Percentiles rank a stretch among this genome's conserved stretches.
phyloP scores from a whole-genome alignment of 2,113 vertebrate species.

The Ammospiza caudacuta region DNA sequence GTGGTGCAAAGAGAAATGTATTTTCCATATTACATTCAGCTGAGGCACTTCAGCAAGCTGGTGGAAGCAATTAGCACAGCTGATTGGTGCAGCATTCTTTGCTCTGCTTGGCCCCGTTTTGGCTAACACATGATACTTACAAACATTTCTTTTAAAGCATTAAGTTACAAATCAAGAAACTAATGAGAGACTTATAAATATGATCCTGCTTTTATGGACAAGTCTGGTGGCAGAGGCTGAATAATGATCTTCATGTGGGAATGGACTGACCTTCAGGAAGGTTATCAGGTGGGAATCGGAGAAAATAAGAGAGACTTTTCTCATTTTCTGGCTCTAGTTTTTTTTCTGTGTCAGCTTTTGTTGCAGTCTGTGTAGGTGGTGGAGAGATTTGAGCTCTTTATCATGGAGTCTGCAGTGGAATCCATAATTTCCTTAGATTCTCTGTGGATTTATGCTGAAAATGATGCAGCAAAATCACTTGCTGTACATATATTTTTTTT shows the following conservation, averaged over 20 bases:
- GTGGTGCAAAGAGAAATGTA: neutral
- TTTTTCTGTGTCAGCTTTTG: neutral
- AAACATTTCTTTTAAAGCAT: neutral
- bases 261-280: neutral
- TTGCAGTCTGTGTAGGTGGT: neutral
- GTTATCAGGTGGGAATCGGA: neutral
- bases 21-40: neutral
- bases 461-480: neutral
- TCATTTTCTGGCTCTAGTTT: neutral
- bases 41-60: neutral
- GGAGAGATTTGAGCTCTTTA: neutral
- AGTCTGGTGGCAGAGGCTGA: neutral
- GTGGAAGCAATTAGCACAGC: neutral
- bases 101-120: neutral
- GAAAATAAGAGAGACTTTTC: neutral
- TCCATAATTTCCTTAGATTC: neutral
- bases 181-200: neutral
- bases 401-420: neutral
- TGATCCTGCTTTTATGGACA: neutral
- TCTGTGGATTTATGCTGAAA: neutral
- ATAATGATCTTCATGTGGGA: neutral
- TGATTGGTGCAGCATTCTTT: neutral
- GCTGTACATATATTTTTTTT: neutral
- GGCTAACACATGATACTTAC: neutral
- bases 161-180: conserved; percentile 3